Evolutionary conservation across 2,888 invertebrate genomes (phyloP), one percentile per base, ranked within the genome.

Genomic region (Nephrotoma guestfalica): DNA sequence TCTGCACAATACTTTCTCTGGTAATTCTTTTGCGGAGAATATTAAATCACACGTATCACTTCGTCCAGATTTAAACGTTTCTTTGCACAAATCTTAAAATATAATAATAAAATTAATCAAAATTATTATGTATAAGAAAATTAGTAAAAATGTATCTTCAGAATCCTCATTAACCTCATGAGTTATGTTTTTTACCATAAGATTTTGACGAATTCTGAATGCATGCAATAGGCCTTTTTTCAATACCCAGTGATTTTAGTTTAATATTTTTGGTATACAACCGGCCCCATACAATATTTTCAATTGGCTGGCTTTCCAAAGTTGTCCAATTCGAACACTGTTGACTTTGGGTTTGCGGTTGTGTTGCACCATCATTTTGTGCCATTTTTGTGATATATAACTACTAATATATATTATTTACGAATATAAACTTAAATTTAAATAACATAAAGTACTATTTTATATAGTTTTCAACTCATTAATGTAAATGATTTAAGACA

Each of bases 21-120:
- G 89, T 47, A 93, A 87, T 87, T 91, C 90, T 4, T 90, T 90
- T 0, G 88, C 88, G 0, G 90, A 91, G 3, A 93, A 88, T 86
- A 89, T 88, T 86, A 93, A 89, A 88, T 93, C 91, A 88, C 92
- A 93, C 0, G 87, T 88, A n/a, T 90, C 89, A 0, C 90, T 89
- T 0, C 93, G 91, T 40, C 93, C 93, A 41, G 92, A 90, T 9
- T 90, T 90, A 88, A 93, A 93, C 41, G 88, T 88, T 87, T 92
- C 90, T 40, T 90, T 90, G 42, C 89, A 90, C 86, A 93, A 88
- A 89, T 92, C 93, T 93, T 87, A 15, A 88, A 30, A 87, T 87
- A n/a, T 15, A 88, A 86, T 47, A 86, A 84, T 84, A 83, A 87
- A 86, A 85, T 41, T 11, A 40, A 47, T 45, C 42, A 85, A 40